Conservation (phyloP, 2,113 vertebrate species). For the Panthera leo region DNA sequence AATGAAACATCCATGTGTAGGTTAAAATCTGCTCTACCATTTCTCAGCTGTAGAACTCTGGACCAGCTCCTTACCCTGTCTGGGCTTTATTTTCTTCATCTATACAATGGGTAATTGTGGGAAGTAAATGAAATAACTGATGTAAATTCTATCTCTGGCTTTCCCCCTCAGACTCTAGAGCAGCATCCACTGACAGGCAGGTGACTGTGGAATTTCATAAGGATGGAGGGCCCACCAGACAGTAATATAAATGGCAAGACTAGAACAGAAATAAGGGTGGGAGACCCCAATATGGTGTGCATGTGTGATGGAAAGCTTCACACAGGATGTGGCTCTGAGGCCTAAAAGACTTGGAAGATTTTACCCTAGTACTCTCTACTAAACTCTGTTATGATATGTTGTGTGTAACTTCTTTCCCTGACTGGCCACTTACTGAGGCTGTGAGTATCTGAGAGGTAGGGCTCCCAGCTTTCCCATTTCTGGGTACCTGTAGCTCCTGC, state of each 20-base stretch:
- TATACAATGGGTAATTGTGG: background rate
- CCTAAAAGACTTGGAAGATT: background rate
- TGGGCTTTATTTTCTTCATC: background rate
- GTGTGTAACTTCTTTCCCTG: background rate
- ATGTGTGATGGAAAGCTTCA: background rate
- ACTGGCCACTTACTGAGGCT: background rate
- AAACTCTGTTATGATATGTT: background rate
- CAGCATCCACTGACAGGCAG: background rate
- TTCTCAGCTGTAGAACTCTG: background rate
- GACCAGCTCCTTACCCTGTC: background rate
- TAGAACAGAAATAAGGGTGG: background rate
- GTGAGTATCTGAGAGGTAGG: background rate
- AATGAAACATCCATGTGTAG: rapidly evolving
- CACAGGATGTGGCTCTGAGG: background rate
- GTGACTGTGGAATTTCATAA: background rate
- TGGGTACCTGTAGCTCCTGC: background rate
- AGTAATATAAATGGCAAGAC: background rate
- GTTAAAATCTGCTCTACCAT: background rate
- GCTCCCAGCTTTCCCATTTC: background rate
- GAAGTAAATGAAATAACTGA: background rate
- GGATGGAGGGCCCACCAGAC: background rate
- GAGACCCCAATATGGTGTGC: background rate
- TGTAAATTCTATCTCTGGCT: background rate
- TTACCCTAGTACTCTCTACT: background rate
- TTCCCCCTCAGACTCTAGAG: background rate